Evolutionary conservation across 2,888 invertebrate genomes (phyloP), one percentile per base, ranked within the genome.

Genomic region (Matsumyia berberina): DNA sequence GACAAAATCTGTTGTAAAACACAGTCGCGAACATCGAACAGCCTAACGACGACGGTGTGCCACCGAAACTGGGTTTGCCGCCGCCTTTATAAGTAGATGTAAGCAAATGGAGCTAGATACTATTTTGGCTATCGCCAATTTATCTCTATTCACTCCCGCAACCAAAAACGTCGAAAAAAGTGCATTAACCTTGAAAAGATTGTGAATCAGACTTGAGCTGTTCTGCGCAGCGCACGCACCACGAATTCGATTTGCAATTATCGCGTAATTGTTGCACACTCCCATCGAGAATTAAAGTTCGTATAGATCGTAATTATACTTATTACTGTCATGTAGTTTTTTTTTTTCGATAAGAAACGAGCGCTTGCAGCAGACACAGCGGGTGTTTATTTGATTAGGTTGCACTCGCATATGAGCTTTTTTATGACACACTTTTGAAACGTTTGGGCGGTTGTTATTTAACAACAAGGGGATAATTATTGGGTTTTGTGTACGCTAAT

Each of bases 71-170:
- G 29, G 78, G 79, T 73, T 73, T 66, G 79, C 58, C 72, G 2
- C 64, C 62, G 29, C 35, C 62, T 60, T 8, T 29, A 33, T 15
- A 8, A 17, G 9, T 0, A 15, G 24, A 15, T 8, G 9, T 53
- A 70, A 58, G 39, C 33, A 79, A 72, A 66, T 19, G 44, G 60
- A 78, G 2, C 12, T 37, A 29, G 19, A 79, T 42, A 57, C 69
- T 58, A 77, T 60, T 82, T 78, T 72, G 78, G 82, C 78, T 82
- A 82, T 82, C 82, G 77, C 46, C 66, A 72, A 82, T 78, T 78
- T 82, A 82, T 82, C 80, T 79, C 42, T 35, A 57, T 42, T 58
- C 44, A 57, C 78, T 55, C 73, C 79, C 58, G 39, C 79, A 42
- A 42, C 35, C 4, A 42, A 42, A 42, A 42, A 15, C 11, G 11